Evolutionary conservation across 1,140 invertebrate species (phyloP).

Genomic region (Pectinophora gossypiella): DNA sequence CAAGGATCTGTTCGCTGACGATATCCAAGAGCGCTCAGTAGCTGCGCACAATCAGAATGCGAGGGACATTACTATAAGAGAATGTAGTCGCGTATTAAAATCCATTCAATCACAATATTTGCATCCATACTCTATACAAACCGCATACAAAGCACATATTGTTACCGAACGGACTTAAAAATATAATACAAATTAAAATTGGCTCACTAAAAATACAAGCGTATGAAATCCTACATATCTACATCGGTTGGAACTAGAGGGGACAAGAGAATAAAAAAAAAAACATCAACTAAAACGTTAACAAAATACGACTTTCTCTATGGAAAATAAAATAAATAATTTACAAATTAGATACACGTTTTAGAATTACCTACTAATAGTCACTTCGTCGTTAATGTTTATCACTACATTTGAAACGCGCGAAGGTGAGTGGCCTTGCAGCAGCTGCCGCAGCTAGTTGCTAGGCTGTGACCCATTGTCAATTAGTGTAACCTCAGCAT

Average conservation of each 20-base stretch:
- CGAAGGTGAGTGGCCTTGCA: constrained; percentile 33
- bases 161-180: constrained; percentile 51
- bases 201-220: constrained; percentile 72
- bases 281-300: constrained; percentile 75
- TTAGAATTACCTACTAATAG: constrained; percentile 66
- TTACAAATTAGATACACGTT: constrained; percentile 74
- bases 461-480: not conserved
- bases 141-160: constrained; percentile 43
- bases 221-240: constrained; percentile 69
- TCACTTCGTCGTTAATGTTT: constrained; percentile 53
- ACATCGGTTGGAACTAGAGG: constrained; percentile 66
- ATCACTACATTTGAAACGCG: constrained; percentile 54
- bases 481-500: too few species aligned
- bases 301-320: constrained; percentile 74
- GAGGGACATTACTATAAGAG: constrained; percentile 49
- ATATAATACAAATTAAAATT: constrained; percentile 67
- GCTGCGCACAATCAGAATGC: constrained; percentile 47
- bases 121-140: constrained; percentile 36
- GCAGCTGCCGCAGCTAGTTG: constrained; percentile 10
- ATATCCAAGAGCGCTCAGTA: too few species aligned
- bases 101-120: constrained; percentile 53
- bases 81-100: constrained; percentile 38
- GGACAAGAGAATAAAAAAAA: constrained; percentile 58
- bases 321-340: constrained; percentile 71
- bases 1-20: too few species aligned